Conservation (phyloP, 1,140 invertebrate genomes). For the Drosophila simulans region DNA sequence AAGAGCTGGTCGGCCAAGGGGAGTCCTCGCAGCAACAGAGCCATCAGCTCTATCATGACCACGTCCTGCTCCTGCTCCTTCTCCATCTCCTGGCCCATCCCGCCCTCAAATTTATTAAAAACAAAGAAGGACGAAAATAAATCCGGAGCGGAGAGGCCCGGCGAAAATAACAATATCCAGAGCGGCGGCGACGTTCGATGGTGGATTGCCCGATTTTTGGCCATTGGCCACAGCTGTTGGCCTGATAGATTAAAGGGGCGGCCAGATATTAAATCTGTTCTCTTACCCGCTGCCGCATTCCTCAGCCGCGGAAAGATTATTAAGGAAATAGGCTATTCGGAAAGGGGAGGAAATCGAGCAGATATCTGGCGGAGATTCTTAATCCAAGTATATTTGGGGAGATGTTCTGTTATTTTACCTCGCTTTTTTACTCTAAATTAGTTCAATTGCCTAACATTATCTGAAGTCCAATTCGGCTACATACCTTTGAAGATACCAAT, state of each 20-base stretch:
- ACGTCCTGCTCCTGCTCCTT: constrained; percentile 2
- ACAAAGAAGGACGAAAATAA: constrained; percentile 5
- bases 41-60: constrained; percentile 34
- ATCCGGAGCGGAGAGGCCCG: constrained; percentile 1
- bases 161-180: constrained; percentile 36
- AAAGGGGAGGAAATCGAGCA: neutral
- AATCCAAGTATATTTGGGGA: neutral
- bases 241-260: constrained; percentile 49
- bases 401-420: neutral
- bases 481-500: no score
- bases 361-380: neutral
- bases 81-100: constrained; percentile 11
- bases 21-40: neutral
- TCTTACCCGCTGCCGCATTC: neutral
- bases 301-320: constrained; percentile 4
- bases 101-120: constrained; percentile 70
- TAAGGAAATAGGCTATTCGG: neutral
- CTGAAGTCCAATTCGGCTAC: no score
- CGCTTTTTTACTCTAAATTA: no score
- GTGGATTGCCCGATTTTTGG: constrained; percentile 49
- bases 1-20: constrained; percentile 1
- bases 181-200: constrained; percentile 17
- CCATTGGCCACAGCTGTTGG: constrained; percentile 55
- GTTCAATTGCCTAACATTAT: no score
- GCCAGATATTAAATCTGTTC: constrained; percentile 40